A percentile compares a stretch with the other conserved stretches of the same genome.
Conservation (phyloP, 2,888 invertebrate genomes). For the Hyposoter didymator region DNA sequence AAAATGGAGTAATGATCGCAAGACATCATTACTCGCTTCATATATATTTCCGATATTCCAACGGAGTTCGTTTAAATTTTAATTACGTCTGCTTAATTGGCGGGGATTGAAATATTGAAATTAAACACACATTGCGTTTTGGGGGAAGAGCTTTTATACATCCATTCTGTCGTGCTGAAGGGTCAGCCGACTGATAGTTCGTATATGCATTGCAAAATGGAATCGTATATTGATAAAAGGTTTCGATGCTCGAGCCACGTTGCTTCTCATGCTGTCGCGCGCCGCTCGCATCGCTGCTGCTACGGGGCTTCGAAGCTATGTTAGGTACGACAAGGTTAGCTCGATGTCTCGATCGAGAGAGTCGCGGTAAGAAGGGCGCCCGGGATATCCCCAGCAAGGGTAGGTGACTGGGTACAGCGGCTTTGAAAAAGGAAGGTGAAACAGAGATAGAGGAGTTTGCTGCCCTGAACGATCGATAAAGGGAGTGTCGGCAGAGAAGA, state of each 20-base stretch:
- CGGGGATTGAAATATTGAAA: slow-evolving; percentile 24
- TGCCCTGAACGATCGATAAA: slow-evolving; percentile 80
- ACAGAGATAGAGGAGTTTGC: slow-evolving; percentile 66
- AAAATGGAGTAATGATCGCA: background rate
- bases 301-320: slow-evolving; percentile 66
- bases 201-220: slow-evolving; percentile 13
- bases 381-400: slow-evolving; percentile 68
- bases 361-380: slow-evolving; percentile 69
- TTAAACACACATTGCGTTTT: slow-evolving; percentile 47
- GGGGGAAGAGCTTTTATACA: background rate
- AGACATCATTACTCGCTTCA: background rate
- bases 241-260: slow-evolving; percentile 22
- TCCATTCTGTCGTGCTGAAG: background rate
- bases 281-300: slow-evolving; percentile 23
- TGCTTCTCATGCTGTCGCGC: slow-evolving; percentile 33
- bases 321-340: slow-evolving; percentile 59
- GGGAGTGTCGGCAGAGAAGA: slow-evolving; percentile 81
- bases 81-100: background rate
- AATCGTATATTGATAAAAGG: slow-evolving; percentile 31
- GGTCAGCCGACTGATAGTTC: slow-evolving; percentile 30
- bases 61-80: slow-evolving; percentile 17
- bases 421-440: slow-evolving; percentile 64
- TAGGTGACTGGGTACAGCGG: slow-evolving; percentile 75
- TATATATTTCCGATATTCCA: slow-evolving; percentile 12
- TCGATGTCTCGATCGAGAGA: slow-evolving; percentile 64